Conservation (phyloP, 2,888 invertebrate genomes). For the Allolobophora icterica region DNA sequence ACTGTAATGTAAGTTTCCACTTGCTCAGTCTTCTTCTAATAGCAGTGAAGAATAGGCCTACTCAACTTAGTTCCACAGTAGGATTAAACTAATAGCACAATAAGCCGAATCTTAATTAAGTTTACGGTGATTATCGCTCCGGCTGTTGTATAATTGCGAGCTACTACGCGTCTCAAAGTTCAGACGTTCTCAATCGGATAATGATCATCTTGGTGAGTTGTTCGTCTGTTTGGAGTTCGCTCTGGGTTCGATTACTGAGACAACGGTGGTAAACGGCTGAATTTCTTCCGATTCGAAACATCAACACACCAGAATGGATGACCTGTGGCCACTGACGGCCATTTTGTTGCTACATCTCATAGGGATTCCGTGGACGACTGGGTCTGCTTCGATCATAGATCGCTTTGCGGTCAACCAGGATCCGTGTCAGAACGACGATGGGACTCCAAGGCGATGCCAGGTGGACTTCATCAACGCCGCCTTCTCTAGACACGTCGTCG, state of each 20-base stretch:
- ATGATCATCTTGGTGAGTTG: background rate
- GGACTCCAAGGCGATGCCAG: slow-evolving; percentile 82
- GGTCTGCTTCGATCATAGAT: background rate
- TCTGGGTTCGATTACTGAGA: background rate
- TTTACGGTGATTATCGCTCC: background rate
- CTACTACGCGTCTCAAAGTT: background rate
- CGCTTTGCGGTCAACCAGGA: slow-evolving; percentile 66
- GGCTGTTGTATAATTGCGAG: background rate
- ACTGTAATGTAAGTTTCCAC: background rate
- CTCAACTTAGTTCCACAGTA: background rate
- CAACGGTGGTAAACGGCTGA: background rate
- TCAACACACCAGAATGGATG: background rate
- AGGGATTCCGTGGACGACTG: background rate
- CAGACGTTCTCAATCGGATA: background rate
- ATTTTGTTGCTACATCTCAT: background rate
- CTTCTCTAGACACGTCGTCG: slow-evolving; percentile 83
- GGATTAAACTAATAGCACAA: background rate
- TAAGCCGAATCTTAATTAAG: background rate
- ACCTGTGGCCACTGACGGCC: background rate
- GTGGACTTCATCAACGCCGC: slow-evolving; percentile 99
- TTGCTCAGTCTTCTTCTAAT: background rate
- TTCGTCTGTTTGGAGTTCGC: background rate
- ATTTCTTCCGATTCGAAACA: background rate
- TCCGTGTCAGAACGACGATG: slow-evolving; percentile 83
- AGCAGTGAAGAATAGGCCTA: background rate